These are phyloP conservation scores for Onychomys leucogaster DNA, from an alignment of 2,797 vertebrate genomes.

Conservation along the genomic window DNA sequence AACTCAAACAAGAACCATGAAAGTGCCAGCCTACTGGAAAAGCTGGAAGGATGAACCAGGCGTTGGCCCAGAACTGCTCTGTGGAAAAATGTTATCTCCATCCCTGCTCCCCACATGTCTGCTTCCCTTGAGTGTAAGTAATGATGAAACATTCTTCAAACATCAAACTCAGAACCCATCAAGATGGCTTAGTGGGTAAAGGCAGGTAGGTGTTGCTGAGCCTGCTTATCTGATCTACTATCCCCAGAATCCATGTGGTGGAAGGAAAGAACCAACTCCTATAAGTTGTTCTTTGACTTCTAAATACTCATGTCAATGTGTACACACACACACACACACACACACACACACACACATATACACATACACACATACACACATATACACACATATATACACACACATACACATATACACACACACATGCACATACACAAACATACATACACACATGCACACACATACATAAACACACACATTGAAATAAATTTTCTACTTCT, in stretches of 20 bases:
- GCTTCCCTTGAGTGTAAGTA: neutral
- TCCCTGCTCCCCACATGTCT: neutral
- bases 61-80: rapidly evolving
- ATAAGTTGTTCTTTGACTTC: neutral
- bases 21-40: neutral
- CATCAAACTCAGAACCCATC: neutral
- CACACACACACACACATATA: neutral
- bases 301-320: neutral
- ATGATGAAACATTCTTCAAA: neutral
- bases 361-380: neutral
- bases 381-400: neutral
- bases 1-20: neutral
- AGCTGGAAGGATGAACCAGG: neutral
- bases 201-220: neutral
- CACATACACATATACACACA: rapidly evolving
- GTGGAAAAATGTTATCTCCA: neutral
- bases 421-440: neutral
- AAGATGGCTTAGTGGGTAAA: neutral
- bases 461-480: neutral
- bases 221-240: neutral
- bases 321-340: neutral
- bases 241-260: neutral
- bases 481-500: neutral
- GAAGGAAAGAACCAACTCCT: neutral
- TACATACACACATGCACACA: too few species aligned